A percentile compares a stretch with the other conserved stretches of the same genome.
Conservation (phyloP, 2,797 vertebrate genomes). For the Enteromius paludinosus region DNA sequence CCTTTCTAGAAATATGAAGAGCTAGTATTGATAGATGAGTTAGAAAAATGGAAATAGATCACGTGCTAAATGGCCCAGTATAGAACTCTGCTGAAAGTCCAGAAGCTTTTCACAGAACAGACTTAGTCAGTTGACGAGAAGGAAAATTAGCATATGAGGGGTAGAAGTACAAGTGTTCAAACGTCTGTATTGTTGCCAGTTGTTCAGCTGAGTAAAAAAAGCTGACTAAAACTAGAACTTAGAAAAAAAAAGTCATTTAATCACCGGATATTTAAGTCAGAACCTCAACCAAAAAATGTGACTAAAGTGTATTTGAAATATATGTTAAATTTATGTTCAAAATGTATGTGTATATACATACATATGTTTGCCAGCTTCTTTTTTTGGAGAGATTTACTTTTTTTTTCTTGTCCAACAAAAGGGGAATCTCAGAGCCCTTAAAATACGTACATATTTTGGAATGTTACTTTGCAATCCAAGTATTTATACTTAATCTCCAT, state of each 20-base stretch:
- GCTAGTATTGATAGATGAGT: not conserved
- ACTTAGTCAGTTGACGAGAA: not conserved
- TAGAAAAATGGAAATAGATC: not conserved
- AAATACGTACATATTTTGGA: not conserved
- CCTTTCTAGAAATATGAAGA: not conserved
- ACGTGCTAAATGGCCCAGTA: not conserved
- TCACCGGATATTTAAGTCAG: too few relatives aligned
- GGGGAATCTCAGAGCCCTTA: not conserved
- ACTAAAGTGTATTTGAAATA: too few relatives aligned
- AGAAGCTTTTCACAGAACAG: not conserved
- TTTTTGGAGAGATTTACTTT: too few relatives aligned
- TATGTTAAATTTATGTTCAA: too few relatives aligned
- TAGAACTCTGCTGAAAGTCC: not conserved
- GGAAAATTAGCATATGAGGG: not conserved
- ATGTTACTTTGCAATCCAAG: conserved; percentile 1
- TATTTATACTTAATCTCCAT: conserved; percentile 5
- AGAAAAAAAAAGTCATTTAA: not conserved
- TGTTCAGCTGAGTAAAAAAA: not conserved
- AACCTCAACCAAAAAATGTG: too few relatives aligned
- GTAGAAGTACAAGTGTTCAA: not conserved
- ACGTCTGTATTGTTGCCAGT: not conserved
- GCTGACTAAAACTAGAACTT: too few relatives aligned
- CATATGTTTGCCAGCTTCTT: too few relatives aligned
- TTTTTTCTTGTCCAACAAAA: not conserved
- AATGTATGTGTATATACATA: too few relatives aligned